These are phyloP conservation scores for Phengaris arion DNA, from an alignment of 2,888 invertebrate species.

Conservation along the genomic window DNA sequence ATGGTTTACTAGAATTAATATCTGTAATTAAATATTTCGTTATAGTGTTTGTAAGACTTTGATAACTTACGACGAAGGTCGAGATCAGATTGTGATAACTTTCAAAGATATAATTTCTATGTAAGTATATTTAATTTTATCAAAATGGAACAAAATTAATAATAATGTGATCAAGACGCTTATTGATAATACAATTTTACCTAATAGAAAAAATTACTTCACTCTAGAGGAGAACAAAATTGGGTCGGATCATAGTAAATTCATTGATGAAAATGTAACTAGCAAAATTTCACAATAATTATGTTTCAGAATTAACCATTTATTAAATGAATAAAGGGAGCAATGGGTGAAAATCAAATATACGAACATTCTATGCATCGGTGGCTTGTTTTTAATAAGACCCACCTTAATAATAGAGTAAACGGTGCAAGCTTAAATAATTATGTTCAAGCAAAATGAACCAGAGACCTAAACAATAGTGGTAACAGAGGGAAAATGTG, in stretches of 20 bases:
- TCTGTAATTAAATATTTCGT: neutral
- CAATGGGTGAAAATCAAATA: conserved; percentile 1
- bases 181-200: too few relatives aligned
- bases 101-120: too few relatives aligned
- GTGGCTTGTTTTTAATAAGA: conserved; percentile 62
- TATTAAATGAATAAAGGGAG: neutral
- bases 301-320: neutral
- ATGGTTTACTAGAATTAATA: neutral
- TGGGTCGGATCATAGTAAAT: neutral
- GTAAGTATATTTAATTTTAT: too few relatives aligned
- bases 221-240: neutral
- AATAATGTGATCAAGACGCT: too few relatives aligned
- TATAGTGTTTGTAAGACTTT: too few relatives aligned
- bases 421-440: conserved; percentile 53
- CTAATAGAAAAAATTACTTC: too few relatives aligned
- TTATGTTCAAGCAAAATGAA: conserved; percentile 55
- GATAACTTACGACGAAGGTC: too few relatives aligned
- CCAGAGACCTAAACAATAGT: conserved; percentile 42
- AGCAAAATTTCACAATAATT: neutral
- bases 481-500: conserved; percentile 19
- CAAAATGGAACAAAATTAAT: too few relatives aligned
- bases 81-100: too few relatives aligned
- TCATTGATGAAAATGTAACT: neutral
- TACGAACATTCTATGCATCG: conserved; percentile 41
- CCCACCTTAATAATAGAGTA: conserved; percentile 61